Percentiles rank a stretch among this genome's conserved stretches.
Conservation (phyloP, 2,113 vertebrate species). For the Tragelaphus imberbis region DNA sequence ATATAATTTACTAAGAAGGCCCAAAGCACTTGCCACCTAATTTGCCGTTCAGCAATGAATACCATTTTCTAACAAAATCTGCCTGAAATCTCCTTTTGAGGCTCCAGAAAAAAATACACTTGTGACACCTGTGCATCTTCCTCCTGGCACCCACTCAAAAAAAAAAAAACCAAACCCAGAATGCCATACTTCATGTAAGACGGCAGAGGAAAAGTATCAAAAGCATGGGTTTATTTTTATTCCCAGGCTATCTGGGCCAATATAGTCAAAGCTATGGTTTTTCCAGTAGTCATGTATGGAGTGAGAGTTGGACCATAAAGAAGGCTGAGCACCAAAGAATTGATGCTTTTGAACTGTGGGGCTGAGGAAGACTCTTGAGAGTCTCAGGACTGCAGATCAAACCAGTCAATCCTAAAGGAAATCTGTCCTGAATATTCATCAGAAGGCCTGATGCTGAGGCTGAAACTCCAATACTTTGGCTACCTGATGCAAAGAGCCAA, state of each 20-base stretch:
- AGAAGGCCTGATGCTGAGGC: not conserved
- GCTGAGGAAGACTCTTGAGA: not conserved
- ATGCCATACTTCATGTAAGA: not conserved
- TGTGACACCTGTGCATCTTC: constrained; percentile 45
- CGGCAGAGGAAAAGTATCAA: not conserved
- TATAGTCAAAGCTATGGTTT: not conserved
- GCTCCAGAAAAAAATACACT: not conserved
- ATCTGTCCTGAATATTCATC: not conserved
- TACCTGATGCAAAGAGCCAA: not conserved
- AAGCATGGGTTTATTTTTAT: not conserved
- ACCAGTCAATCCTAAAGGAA: not conserved
- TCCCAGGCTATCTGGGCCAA: not conserved
- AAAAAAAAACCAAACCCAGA: not conserved
- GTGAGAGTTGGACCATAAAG: not conserved
- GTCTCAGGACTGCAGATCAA: not conserved
- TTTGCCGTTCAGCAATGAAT: constrained; percentile 70
- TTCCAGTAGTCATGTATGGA: not conserved
- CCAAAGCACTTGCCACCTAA: constrained; percentile 62
- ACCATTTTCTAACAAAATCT: constrained; percentile 65
- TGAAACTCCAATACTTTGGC: not conserved
- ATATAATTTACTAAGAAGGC: constrained; percentile 69
- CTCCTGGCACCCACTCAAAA: constrained; percentile 41
- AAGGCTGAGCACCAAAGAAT: not conserved
- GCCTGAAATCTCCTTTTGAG: constrained; percentile 69
- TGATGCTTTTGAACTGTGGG: not conserved